Evolutionary conservation across 2,113 vertebrate species (phyloP).

Genomic region (Athene cunicularia): DNA sequence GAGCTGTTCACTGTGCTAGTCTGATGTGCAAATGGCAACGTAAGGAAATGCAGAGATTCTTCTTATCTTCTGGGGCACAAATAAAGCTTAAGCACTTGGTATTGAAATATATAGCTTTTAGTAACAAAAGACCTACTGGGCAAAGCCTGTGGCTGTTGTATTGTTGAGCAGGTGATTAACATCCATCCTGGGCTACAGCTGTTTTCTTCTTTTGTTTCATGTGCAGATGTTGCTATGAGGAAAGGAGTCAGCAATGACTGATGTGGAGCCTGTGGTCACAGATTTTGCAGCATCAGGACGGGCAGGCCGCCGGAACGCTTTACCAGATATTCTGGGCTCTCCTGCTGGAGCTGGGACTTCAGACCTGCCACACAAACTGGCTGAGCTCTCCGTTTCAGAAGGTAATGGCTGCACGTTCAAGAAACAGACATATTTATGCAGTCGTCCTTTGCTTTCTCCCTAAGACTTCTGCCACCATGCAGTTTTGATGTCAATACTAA

Average conservation of each 20-base stretch:
- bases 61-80: background rate
- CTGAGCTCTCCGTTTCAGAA: conserved; percentile 78
- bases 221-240: conserved; percentile 85
- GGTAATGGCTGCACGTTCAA: conserved; percentile 68
- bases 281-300: conserved; percentile 85
- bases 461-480: background rate
- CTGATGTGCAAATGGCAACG: background rate
- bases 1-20: background rate
- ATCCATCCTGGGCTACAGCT: background rate
- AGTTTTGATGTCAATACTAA: background rate
- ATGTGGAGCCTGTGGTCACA: conserved; percentile 84
- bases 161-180: background rate
- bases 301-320: conserved; percentile 85
- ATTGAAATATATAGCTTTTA: background rate
- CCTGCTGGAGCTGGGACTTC: conserved; percentile 69
- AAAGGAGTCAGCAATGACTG: conserved; percentile 84
- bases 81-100: background rate
- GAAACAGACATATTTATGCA: background rate
- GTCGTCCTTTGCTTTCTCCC: background rate
- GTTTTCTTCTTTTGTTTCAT: background rate
- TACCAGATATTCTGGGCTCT: conserved; percentile 85
- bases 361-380: conserved; percentile 81
- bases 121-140: background rate
- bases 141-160: background rate
- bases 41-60: background rate